phyloP scores from a whole-genome alignment of 2,888 invertebrate genomes.

The Halictus ligatus region DNA sequence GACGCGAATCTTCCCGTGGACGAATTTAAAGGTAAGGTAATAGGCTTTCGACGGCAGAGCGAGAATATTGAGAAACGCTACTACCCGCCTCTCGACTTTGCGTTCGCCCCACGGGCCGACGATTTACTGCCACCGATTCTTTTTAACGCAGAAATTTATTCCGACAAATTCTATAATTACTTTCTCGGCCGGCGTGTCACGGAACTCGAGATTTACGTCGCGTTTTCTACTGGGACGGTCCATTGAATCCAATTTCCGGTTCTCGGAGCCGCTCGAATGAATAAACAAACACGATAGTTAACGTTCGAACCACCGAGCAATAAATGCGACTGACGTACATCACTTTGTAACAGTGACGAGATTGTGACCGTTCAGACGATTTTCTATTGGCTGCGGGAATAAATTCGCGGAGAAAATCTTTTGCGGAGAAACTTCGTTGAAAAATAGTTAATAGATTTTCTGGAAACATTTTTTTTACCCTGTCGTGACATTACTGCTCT shows the following conservation, averaged over 20 bases:
- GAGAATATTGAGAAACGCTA: conserved; percentile 73
- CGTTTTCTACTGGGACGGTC: conserved; percentile 29
- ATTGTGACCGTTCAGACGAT: too few relatives aligned
- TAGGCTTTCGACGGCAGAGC: conserved; percentile 26
- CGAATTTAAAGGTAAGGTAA: conserved; percentile 43
- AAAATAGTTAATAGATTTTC: too few relatives aligned
- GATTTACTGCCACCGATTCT: conserved; percentile 71
- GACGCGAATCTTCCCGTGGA: conserved; percentile 51
- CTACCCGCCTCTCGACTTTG: conserved; percentile 62
- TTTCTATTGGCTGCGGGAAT: too few relatives aligned
- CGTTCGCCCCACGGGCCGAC: conserved; percentile 74
- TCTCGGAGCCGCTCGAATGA: neutral
- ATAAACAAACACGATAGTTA: neutral
- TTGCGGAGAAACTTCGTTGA: too few relatives aligned
- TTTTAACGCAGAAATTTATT: conserved; percentile 80
- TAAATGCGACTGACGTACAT: too few relatives aligned
- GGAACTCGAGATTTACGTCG: conserved; percentile 74
- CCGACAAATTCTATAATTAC: conserved; percentile 84
- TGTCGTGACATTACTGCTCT: too few relatives aligned
- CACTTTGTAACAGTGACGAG: too few relatives aligned
- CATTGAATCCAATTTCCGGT: neutral
- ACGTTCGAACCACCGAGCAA: too few relatives aligned
- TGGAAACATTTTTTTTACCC: too few relatives aligned
- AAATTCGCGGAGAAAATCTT: too few relatives aligned
- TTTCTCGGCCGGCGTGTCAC: conserved; percentile 74